Evolutionary conservation across 2,888 invertebrate genomes (phyloP).

Genomic region (Pecten maximus): DNA sequence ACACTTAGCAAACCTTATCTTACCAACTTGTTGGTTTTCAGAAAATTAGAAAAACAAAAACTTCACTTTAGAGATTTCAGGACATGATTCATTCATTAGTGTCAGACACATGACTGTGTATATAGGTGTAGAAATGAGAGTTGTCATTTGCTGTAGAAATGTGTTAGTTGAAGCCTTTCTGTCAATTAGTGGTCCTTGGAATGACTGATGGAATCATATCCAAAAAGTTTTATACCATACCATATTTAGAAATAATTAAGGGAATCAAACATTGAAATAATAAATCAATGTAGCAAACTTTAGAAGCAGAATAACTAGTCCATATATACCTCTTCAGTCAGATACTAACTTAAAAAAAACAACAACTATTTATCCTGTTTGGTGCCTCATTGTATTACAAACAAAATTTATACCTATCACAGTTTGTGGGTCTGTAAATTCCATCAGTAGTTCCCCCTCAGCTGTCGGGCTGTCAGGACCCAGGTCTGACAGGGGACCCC

Average conservation of each 20-base stretch:
- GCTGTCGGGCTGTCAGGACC: not conserved
- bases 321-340: not conserved
- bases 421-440: constrained; percentile 27
- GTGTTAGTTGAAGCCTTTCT: not conserved
- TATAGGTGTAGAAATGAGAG: not conserved
- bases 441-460: not conserved
- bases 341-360: not conserved
- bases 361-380: not conserved
- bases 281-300: not conserved
- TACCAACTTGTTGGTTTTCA: constrained; percentile 32
- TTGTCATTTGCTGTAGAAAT: not conserved
- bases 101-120: not conserved
- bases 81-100: constrained; percentile 32
- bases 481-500: constrained; percentile 19
- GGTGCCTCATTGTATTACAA: constrained; percentile 20
- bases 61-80: not conserved
- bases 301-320: not conserved
- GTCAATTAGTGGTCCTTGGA: not conserved
- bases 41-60: constrained; percentile 31
- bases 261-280: not conserved
- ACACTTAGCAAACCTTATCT: constrained; percentile 13
- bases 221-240: not conserved
- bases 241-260: not conserved
- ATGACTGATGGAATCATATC: not conserved
- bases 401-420: constrained; percentile 32